These are phyloP conservation scores for Ommatoiulus sabulosus DNA, from an alignment of 2,888 invertebrate species.

Conservation along the genomic window DNA sequence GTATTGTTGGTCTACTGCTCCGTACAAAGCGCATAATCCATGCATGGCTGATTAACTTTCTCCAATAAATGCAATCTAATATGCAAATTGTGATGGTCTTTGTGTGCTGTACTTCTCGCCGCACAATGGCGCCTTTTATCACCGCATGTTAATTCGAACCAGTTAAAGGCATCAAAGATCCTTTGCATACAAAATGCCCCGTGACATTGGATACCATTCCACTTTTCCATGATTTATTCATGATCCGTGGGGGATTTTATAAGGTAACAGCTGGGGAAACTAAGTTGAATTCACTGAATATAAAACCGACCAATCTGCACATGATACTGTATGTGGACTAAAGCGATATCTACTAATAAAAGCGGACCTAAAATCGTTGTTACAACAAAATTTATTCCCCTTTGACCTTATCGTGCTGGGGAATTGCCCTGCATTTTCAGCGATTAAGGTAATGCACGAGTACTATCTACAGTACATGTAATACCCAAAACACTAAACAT, in stretches of 20 bases:
- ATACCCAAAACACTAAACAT: too few relatives aligned
- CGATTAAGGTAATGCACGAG: too few relatives aligned
- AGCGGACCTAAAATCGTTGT: too few relatives aligned
- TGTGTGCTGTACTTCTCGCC: slow-evolving; percentile 22
- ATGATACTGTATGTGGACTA: too few relatives aligned
- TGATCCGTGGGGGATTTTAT: background rate
- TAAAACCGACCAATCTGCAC: too few relatives aligned
- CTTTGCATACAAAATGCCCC: background rate
- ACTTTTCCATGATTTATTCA: slow-evolving; percentile 9
- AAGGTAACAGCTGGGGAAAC: slow-evolving; percentile 15
- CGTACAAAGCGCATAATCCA: background rate
- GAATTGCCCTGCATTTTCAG: too few relatives aligned
- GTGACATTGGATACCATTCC: slow-evolving; percentile 17
- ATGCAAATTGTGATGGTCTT: slow-evolving; percentile 30
- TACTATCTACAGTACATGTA: too few relatives aligned
- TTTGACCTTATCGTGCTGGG: too few relatives aligned
- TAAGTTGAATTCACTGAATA: background rate
- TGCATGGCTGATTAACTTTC: slow-evolving; percentile 23
- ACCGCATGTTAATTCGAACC: slow-evolving; percentile 8
- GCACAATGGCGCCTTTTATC: background rate
- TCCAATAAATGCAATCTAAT: slow-evolving; percentile 34
- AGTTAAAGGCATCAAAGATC: slow-evolving; percentile 2
- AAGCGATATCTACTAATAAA: too few relatives aligned
- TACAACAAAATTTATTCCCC: too few relatives aligned
- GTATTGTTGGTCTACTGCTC: background rate